Base-by-base conservation (phyloP, 2,888 invertebrate species). In the Ypsolopha scabrella region DNA sequence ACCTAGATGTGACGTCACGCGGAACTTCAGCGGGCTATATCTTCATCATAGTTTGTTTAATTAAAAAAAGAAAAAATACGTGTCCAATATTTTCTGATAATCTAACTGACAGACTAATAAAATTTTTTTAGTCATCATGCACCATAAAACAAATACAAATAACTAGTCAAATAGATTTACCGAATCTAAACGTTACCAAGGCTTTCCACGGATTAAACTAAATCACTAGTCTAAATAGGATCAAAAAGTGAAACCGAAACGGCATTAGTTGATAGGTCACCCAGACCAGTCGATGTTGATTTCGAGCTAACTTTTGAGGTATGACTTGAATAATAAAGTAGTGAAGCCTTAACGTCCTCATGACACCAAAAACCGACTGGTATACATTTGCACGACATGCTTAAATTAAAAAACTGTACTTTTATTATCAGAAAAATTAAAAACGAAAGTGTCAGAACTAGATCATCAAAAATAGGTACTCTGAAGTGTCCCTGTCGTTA, bases 181-280 rank as follows among this genome's bases (percentile, higher is more conserved):
- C 62, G 60, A 65, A 63, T 61, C 58, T 57, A 61, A 67, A 72
- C 61, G 57, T 60, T 64, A 59, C 58, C 73, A 76, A 74, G 74
- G 75, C 57, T 73, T 64, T 68, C 64, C 62, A 71, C 70, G 64
- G 72, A 70, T 75, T 72, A 71, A 58, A 44, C 55, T 51, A 58
- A 57, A 61, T 63, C 60, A 53, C 52, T 59, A 61, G 59, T 58
- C 54, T 52, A 63, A 60, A 60, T 51, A 68, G 65, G 68, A 74
- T 69, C 68, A 56, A 65, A 79, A 74, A 81, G 82, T 77, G 76
- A 80, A 80, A 79, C 70, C 62, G 60, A 72, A 70, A 72, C 64
- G 64, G 60, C 62, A 63, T 80, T 75, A 72, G 68, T 67, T 63
- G 70, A 68, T 70, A 68, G 75, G 75, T 74, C 73, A 67, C 58